These are phyloP conservation scores for Folsomia candida DNA, from an alignment of 2,888 invertebrate genomes.

Conservation along the genomic window DNA sequence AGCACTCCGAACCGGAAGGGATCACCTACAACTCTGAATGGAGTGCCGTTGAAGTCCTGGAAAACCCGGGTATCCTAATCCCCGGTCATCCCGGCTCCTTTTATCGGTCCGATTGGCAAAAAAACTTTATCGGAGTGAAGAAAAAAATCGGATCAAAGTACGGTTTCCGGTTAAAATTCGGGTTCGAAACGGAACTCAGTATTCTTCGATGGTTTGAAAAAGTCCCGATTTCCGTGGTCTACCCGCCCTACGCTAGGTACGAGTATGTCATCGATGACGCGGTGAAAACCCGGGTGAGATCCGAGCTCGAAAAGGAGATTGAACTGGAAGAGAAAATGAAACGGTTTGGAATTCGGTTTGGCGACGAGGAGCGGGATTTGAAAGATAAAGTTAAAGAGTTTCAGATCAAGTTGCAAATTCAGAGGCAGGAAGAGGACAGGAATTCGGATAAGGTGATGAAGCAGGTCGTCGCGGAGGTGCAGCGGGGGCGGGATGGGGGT, in stretches of 20 bases:
- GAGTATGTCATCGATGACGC: not conserved
- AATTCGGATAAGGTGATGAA: conserved; percentile 17
- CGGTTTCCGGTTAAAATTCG: conserved; percentile 10
- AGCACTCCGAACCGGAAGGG: conserved; percentile 12
- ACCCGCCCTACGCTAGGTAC: conserved; percentile 1
- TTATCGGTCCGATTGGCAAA: conserved; percentile 12
- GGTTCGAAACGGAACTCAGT: conserved; percentile 5
- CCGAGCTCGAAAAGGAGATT: not conserved
- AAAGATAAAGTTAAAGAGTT: conserved; percentile 10
- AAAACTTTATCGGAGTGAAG: conserved; percentile 9
- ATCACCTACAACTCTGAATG: conserved; percentile 12
- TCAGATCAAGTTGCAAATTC: conserved; percentile 9
- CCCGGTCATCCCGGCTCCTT: not conserved
- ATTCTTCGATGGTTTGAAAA: conserved; percentile 8
- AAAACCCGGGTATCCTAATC: conserved; percentile 11
- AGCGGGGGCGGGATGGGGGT: not conserved
- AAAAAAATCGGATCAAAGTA: conserved; percentile 10
- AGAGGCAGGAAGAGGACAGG: conserved; percentile 2
- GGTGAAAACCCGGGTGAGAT: not conserved
- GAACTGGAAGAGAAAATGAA: not conserved
- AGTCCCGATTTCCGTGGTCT: conserved; percentile 1
- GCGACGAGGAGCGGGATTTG: not conserved
- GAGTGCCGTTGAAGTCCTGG: conserved; percentile 16
- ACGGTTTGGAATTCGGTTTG: not conserved
- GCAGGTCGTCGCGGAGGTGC: conserved; percentile 2